Evolutionary conservation across 2,113 vertebrate genomes (phyloP).

Genomic region (Anser brachyrhynchus): DNA sequence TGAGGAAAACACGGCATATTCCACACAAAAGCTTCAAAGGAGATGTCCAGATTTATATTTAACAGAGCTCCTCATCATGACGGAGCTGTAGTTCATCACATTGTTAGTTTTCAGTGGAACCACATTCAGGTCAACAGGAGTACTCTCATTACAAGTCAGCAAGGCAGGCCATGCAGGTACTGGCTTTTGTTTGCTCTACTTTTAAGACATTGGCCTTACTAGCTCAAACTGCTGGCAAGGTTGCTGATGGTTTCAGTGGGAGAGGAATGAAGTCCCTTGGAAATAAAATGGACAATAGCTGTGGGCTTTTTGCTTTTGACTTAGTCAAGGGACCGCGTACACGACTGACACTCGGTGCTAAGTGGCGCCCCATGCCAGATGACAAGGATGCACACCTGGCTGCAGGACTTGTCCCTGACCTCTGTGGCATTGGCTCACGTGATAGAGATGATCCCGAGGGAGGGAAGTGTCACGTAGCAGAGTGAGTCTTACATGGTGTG

Average conservation of each 20-base stretch:
- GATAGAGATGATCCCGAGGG: not conserved
- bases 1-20: not conserved
- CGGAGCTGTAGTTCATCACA: not conserved
- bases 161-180: not conserved
- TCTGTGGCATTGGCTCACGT: not conserved
- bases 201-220: not conserved
- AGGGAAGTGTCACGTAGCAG: not conserved
- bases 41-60: not conserved
- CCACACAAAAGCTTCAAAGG: not conserved
- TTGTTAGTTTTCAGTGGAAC: not conserved
- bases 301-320: not conserved
- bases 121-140: not conserved
- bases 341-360: not conserved
- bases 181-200: not conserved
- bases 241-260: not conserved
- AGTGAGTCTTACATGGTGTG: fast-evolving
- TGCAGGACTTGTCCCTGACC: not conserved
- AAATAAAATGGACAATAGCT: not conserved
- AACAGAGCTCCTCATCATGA: not conserved
- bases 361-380: not conserved
- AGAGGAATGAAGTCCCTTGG: not conserved
- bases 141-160: not conserved
- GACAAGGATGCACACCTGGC: not conserved
- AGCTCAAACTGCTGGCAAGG: not conserved
- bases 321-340: fast-evolving